These are phyloP conservation scores for Drosophila anomalipes DNA, from an alignment of 2,888 invertebrate genomes.

Conservation along the genomic window DNA sequence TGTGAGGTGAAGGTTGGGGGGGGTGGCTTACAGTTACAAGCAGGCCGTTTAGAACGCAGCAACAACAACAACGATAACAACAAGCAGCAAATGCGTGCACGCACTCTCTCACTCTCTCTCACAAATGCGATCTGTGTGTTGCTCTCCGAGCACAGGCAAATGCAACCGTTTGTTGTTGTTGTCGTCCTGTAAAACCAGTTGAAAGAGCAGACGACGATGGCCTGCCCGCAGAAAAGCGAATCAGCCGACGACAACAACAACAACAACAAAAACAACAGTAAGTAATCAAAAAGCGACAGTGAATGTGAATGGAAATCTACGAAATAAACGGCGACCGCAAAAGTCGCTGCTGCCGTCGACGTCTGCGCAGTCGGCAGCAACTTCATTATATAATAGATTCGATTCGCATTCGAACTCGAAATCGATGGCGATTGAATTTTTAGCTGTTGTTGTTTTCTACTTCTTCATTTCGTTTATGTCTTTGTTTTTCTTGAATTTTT, in stretches of 20 bases:
- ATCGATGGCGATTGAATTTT: slow-evolving; percentile 50
- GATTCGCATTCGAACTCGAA: slow-evolving; percentile 68
- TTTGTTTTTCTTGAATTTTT: slow-evolving; percentile 6
- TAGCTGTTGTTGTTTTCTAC: slow-evolving; percentile 33
- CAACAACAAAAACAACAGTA: slow-evolving; percentile 22
- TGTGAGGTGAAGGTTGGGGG: slow-evolving; percentile 18
- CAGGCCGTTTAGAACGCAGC: slow-evolving; percentile 35
- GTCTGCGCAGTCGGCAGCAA: slow-evolving; percentile 48
- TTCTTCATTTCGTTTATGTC: slow-evolving; percentile 18
- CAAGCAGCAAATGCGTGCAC: slow-evolving; percentile 12
- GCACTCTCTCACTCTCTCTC: slow-evolving; percentile 5
- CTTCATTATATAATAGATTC: slow-evolving; percentile 80
- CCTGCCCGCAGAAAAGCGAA: slow-evolving; percentile 56
- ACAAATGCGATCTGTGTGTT: slow-evolving; percentile 2
- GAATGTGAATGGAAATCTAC: slow-evolving; percentile 83
- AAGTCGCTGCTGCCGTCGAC: slow-evolving; percentile 23
- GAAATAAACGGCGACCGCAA: slow-evolving; percentile 53
- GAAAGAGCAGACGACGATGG: slow-evolving; percentile 43
- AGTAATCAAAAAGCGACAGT: slow-evolving; percentile 78
- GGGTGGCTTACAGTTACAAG: slow-evolving; percentile 13
- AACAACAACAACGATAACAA: slow-evolving; percentile 1
- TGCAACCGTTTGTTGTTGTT: slow-evolving; percentile 27
- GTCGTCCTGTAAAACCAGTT: slow-evolving; percentile 79
- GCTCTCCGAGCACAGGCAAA: slow-evolving; percentile 12
- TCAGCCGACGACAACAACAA: slow-evolving; percentile 21